A percentile compares a stretch with the other conserved stretches of the same genome.
phyloP scores from a whole-genome alignment of 2,113 vertebrate species.

The Rhinolophus ferrumequinum region DNA sequence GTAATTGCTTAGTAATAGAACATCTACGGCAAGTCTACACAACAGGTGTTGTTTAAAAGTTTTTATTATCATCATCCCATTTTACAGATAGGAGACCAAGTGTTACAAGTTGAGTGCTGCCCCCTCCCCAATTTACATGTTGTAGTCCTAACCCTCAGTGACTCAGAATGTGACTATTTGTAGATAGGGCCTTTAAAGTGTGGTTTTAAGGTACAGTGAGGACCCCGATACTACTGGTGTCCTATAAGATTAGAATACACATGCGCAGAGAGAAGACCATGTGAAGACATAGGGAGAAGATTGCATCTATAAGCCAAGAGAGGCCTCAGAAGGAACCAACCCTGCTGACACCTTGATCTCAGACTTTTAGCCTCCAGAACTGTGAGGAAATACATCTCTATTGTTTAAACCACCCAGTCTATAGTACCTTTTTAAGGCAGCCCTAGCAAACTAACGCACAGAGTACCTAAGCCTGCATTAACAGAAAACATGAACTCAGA shows the following conservation, averaged over 20 bases:
- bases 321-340: background rate
- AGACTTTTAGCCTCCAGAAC: background rate
- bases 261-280: background rate
- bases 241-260: background rate
- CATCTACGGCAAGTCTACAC: background rate
- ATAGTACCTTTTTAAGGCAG: background rate
- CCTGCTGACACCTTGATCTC: background rate
- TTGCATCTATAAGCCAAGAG: accelerated
- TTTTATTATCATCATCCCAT: background rate
- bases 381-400: background rate
- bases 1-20: background rate
- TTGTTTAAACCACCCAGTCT: background rate
- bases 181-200: background rate
- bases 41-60: background rate
- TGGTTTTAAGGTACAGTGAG: background rate
- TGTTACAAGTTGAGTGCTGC: background rate
- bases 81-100: slow-evolving; percentile 9
- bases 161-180: background rate
- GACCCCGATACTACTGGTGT: background rate
- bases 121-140: background rate
- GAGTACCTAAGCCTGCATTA: background rate
- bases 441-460: background rate
- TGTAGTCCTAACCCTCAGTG: background rate
- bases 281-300: background rate
- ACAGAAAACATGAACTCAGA: background rate